Evolutionary conservation across 2,113 vertebrate genomes (phyloP).

Genomic region (Solenodon paradoxus): DNA sequence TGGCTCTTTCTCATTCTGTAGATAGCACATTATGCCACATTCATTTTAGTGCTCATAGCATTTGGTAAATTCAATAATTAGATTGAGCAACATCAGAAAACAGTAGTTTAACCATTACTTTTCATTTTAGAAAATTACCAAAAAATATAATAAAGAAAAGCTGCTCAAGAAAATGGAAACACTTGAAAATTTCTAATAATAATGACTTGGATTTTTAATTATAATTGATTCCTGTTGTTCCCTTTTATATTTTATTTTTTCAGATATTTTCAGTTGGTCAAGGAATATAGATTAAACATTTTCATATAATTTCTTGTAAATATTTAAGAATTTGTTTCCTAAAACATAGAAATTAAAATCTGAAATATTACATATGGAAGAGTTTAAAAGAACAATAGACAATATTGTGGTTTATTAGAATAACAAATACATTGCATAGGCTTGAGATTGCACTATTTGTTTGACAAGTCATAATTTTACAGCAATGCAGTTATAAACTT

Average conservation of each 20-base stretch:
- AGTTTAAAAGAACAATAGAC: background rate
- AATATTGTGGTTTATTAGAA: background rate
- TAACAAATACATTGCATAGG: background rate
- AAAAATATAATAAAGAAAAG: background rate
- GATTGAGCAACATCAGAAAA: background rate
- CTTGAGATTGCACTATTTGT: background rate
- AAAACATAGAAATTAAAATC: background rate
- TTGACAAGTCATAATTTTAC: background rate
- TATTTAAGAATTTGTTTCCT: background rate
- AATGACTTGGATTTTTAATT: background rate
- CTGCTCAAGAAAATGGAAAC: background rate
- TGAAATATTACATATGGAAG: background rate
- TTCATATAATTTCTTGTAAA: background rate
- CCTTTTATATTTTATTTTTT: background rate
- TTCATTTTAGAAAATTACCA: conserved; percentile 10
- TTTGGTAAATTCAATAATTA: background rate
- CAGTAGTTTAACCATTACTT: background rate
- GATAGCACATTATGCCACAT: background rate
- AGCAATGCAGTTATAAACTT: background rate
- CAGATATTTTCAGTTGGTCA: background rate
- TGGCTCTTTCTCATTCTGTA: background rate
- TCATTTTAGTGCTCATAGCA: background rate
- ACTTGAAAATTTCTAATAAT: background rate
- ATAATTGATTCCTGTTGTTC: background rate
- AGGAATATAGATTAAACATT: background rate